Evolutionary conservation across 2,888 invertebrate genomes (phyloP).

Genomic region (Drosophila lutescens): DNA sequence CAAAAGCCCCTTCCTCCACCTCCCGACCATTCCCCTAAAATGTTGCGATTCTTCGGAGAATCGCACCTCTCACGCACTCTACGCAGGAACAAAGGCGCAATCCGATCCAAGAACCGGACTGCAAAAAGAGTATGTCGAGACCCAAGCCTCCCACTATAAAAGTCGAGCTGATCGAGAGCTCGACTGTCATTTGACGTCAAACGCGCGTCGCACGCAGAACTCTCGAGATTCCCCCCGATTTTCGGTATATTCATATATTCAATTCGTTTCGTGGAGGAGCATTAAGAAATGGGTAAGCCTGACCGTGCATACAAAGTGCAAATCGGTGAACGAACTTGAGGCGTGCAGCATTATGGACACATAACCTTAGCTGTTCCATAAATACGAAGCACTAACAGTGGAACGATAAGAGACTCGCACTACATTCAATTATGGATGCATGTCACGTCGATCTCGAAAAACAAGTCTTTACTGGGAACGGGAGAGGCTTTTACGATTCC

Average conservation of each 20-base stretch:
- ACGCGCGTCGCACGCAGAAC: constrained; percentile 54
- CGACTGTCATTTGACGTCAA: constrained; percentile 76
- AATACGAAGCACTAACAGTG: constrained; percentile 15
- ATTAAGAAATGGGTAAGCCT: constrained; percentile 70
- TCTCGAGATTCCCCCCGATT: constrained; percentile 29
- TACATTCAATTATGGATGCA: constrained; percentile 50
- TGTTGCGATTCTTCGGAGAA: constrained; percentile 21
- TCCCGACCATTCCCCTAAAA: constrained; percentile 20
- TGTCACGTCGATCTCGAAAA: constrained; percentile 50
- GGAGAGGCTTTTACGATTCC: constrained; percentile 10
- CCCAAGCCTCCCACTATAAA: constrained; percentile 66
- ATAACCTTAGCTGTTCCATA: constrained; percentile 68
- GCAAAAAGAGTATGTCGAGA: constrained; percentile 19
- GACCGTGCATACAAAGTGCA: constrained; percentile 65
- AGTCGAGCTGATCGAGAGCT: constrained; percentile 55
- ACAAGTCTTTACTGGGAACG: constrained; percentile 47
- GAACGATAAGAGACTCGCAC: constrained; percentile 19
- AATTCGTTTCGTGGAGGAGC: constrained; percentile 27
- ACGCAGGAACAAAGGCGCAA: constrained; percentile 77
- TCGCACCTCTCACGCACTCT: constrained; percentile 63
- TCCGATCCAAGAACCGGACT: constrained; percentile 72
- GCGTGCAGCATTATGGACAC: constrained; percentile 63
- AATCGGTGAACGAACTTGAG: constrained; percentile 71
- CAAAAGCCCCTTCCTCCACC: constrained; percentile 27
- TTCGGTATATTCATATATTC: constrained; percentile 7